A percentile compares a stretch with the other conserved stretches of the same genome.
Evolutionary conservation across 2,888 invertebrate genomes (phyloP).

Genomic region (Oxystoma pomonae): DNA sequence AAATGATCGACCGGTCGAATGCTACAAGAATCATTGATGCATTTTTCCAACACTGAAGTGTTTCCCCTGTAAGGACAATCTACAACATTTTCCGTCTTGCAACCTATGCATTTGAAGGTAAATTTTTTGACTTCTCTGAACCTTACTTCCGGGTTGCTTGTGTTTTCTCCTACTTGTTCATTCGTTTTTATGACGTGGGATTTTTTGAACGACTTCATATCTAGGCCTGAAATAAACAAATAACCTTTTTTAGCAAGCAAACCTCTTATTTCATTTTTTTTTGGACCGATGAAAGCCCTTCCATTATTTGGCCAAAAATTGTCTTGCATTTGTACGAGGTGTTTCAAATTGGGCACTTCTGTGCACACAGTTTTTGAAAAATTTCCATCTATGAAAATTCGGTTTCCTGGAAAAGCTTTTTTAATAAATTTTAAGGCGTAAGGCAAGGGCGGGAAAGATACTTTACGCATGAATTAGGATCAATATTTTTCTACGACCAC

Average conservation of each 20-base stretch:
- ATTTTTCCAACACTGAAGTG: slow-evolving; percentile 62
- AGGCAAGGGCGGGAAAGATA: too few species aligned
- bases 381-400: too few species aligned
- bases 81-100: slow-evolving; percentile 48
- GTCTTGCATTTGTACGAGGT: too few species aligned
- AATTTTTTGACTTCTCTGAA: slow-evolving; percentile 40
- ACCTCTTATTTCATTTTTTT: not conserved
- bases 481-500: too few species aligned
- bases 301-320: too few species aligned
- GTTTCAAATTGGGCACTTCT: too few species aligned
- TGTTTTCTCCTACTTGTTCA: slow-evolving; percentile 37
- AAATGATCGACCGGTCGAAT: slow-evolving; percentile 62
- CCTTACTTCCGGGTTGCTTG: slow-evolving; percentile 33
- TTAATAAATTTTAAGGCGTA: too few species aligned
- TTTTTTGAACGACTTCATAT: slow-evolving; percentile 50
- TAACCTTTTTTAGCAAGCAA: not conserved
- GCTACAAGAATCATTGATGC: slow-evolving; percentile 68
- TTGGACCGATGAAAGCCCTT: not conserved
- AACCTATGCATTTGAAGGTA: slow-evolving; percentile 51
- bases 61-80: slow-evolving; percentile 30
- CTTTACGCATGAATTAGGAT: too few species aligned
- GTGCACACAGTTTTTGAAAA: too few species aligned
- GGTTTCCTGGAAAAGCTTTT: too few species aligned
- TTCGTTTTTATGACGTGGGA: slow-evolving; percentile 48
- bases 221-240: slow-evolving; percentile 39